A percentile compares a stretch with the other conserved stretches of the same genome.
These are phyloP conservation scores for Cacatua alba DNA, from an alignment of 2,113 vertebrate genomes.

Conservation along the genomic window DNA sequence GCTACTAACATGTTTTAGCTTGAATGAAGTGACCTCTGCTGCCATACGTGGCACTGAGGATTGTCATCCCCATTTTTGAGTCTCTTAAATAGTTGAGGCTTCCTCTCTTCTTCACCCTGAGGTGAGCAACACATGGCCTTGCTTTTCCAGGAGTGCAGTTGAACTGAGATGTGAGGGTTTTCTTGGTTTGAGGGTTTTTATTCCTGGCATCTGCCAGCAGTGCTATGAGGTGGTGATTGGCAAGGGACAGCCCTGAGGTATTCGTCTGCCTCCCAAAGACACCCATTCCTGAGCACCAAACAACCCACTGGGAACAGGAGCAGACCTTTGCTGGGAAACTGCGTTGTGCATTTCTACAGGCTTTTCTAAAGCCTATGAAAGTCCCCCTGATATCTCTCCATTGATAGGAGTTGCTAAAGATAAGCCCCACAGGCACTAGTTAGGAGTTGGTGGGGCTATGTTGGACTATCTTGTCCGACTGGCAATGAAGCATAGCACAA, in stretches of 20 bases:
- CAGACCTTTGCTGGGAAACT: neutral
- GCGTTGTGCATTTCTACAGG: neutral
- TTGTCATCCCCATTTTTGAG: constrained; percentile 1
- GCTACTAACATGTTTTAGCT: constrained; percentile 6
- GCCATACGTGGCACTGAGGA: neutral
- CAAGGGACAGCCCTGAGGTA: neutral
- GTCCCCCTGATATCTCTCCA: fast-evolving
- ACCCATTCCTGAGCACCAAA: neutral
- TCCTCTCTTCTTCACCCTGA: neutral
- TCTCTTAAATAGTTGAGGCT: neutral
- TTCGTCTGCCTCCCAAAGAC: neutral
- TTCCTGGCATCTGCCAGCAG: neutral
- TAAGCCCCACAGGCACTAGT: neutral
- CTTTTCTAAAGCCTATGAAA: neutral
- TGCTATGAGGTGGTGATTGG: neutral
- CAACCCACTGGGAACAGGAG: neutral
- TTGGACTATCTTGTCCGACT: neutral
- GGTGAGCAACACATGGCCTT: neutral
- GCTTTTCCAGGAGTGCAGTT: neutral
- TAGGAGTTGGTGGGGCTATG: neutral
- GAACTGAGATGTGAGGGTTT: neutral
- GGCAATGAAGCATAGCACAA: neutral
- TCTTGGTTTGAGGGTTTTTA: neutral
- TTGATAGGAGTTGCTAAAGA: neutral
- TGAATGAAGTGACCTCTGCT: constrained; percentile 25